These are phyloP conservation scores for Brachylomia viminalis DNA, from an alignment of 2,888 invertebrate genomes.

Conservation along the genomic window DNA sequence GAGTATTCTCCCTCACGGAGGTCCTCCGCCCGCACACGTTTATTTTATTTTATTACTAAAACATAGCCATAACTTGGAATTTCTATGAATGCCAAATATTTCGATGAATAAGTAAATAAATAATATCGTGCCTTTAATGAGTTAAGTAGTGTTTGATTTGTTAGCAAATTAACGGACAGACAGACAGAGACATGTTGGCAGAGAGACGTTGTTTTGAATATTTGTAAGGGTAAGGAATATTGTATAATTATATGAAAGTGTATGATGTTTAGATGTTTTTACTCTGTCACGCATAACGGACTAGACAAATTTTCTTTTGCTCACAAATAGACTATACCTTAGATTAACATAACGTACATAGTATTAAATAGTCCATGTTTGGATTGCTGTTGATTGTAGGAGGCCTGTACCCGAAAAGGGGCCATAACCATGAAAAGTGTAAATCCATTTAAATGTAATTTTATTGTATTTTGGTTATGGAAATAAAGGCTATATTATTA, in stretches of 20 bases:
- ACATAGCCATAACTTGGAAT: background rate
- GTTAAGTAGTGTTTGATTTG: too few species aligned
- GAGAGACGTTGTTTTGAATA: background rate
- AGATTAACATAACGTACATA: too few species aligned
- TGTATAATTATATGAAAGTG: background rate
- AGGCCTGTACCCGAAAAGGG: too few species aligned
- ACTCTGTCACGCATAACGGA: background rate
- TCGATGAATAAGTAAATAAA: background rate
- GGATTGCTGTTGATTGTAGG: too few species aligned
- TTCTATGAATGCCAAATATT: conserved; percentile 8
- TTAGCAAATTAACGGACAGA: background rate
- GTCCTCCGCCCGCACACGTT: too few species aligned
- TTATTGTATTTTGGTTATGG: too few species aligned
- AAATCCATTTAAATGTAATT: too few species aligned
- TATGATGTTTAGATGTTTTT: background rate
- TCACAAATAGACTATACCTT: too few species aligned
- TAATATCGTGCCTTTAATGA: background rate
- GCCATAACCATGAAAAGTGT: too few species aligned
- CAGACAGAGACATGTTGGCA: background rate
- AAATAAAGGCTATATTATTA: too few species aligned
- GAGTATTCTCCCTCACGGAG: too few species aligned
- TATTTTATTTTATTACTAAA: background rate
- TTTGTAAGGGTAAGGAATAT: background rate
- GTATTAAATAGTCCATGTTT: too few species aligned
- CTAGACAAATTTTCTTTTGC: background rate